Percentiles rank a stretch among this genome's conserved stretches.
These are phyloP conservation scores for Procavia capensis DNA, from an alignment of 2,113 vertebrate species.

Conservation along the genomic window DNA sequence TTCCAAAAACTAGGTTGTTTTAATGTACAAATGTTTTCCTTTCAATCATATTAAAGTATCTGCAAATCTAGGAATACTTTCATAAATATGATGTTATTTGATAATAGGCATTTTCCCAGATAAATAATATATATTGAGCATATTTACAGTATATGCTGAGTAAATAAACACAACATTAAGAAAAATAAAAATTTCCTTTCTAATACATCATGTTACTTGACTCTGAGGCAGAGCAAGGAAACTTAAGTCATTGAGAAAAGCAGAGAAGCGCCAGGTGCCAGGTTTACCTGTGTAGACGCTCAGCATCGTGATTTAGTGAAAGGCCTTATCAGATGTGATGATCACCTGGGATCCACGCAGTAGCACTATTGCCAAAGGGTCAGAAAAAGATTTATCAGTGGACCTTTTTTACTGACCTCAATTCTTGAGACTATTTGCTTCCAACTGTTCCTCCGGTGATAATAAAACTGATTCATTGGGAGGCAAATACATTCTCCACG, in stretches of 20 bases:
- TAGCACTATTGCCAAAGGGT: conserved; percentile 8
- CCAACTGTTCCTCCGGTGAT: conserved; percentile 53
- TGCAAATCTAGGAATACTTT: not conserved
- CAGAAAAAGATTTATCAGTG: conserved; percentile 56
- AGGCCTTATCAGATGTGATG: not conserved
- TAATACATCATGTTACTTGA: not conserved
- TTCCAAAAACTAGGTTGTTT: not conserved
- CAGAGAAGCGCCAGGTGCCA: accelerated
- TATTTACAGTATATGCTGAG: not conserved
- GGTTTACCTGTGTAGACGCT: not conserved
- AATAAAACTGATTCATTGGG: conserved; percentile 68
- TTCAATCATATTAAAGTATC: not conserved
- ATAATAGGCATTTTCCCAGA: not conserved
- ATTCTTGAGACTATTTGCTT: conserved; percentile 52
- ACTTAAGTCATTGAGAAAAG: not conserved
- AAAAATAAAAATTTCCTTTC: not conserved
- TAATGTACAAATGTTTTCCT: not conserved
- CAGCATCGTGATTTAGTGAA: not conserved
- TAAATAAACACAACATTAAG: not conserved
- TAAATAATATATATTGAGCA: not conserved
- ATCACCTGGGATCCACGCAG: not conserved
- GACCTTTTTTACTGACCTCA: conserved; percentile 19
- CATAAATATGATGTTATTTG: not conserved
- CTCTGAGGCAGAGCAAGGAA: not conserved
- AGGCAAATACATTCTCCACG: conserved; percentile 61